Percentiles rank a stretch among this genome's conserved stretches.
Conservation (phyloP, 2,797 vertebrate species). For the Squalus acanthias region DNA sequence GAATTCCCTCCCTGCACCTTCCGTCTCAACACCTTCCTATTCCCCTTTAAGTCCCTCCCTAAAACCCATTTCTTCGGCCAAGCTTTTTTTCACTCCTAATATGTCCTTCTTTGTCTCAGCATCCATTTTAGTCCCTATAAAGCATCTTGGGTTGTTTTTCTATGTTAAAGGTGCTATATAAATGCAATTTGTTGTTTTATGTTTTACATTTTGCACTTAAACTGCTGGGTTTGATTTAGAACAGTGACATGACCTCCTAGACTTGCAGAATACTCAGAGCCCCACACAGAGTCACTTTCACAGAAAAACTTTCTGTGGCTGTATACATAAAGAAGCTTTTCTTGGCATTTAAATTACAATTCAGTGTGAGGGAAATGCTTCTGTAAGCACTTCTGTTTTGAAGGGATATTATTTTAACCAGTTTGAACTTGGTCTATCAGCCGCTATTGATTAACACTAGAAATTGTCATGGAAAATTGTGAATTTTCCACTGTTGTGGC, state of each 20-base stretch:
- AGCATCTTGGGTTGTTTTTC: neutral
- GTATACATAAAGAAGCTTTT: neutral
- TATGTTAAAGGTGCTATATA: neutral
- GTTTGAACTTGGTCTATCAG: neutral
- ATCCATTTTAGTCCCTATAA: neutral
- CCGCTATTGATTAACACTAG: neutral
- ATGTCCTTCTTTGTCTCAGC: neutral
- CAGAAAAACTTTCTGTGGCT: neutral
- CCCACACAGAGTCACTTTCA: neutral
- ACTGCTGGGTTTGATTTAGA: neutral
- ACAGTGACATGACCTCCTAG: neutral
- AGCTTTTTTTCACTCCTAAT: neutral
- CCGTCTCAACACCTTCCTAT: neutral
- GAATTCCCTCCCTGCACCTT: neutral
- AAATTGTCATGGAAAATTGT: neutral
- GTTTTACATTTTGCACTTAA: neutral
- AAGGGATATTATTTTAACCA: neutral
- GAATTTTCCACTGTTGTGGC: neutral
- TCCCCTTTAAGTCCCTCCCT: neutral
- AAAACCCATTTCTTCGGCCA: neutral
- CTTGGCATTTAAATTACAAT: neutral
- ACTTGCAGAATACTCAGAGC: neutral
- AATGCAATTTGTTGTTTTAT: neutral
- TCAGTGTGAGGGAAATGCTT: neutral
- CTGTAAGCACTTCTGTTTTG: neutral